Conservation (phyloP, 2,888 invertebrate species). For the Clusia tigrina region DNA sequence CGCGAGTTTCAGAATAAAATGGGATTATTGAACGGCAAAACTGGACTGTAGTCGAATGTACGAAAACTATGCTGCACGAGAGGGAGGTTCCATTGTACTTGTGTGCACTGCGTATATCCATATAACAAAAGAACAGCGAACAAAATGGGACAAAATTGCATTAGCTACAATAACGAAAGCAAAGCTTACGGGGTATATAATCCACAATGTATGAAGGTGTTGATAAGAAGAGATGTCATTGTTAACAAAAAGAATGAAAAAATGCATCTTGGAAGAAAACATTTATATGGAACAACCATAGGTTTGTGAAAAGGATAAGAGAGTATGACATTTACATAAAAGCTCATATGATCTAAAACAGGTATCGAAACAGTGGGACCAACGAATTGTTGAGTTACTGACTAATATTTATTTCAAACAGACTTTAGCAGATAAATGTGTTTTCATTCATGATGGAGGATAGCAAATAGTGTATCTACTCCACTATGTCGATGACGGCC, state of each 20-base stretch:
- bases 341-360: constrained; percentile 35
- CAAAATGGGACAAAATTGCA: constrained; percentile 23
- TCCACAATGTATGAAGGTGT: constrained; percentile 13
- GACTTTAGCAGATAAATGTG: constrained; percentile 29
- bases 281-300: constrained; percentile 37
- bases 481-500: constrained; percentile 45
- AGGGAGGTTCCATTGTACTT: constrained; percentile 25
- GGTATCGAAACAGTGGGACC: constrained; percentile 30
- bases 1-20: constrained; percentile 27
- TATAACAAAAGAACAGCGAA: constrained; percentile 25
- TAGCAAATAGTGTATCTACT: constrained; percentile 30
- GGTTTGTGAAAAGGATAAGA: constrained; percentile 31
- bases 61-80: constrained; percentile 27
- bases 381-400: constrained; percentile 28
- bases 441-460: constrained; percentile 21
- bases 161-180: constrained; percentile 14
- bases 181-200: constrained; percentile 16
- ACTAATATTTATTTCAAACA: constrained; percentile 25
- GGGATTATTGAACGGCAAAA: constrained; percentile 25
- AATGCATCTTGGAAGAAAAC: constrained; percentile 20
- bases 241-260: constrained; percentile 18
- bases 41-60: constrained; percentile 22
- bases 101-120: constrained; percentile 45
- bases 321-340: constrained; percentile 33
- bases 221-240: constrained; percentile 26